phyloP scores from a whole-genome alignment of 2,113 vertebrate genomes.

The Collichthys lucidus region DNA sequence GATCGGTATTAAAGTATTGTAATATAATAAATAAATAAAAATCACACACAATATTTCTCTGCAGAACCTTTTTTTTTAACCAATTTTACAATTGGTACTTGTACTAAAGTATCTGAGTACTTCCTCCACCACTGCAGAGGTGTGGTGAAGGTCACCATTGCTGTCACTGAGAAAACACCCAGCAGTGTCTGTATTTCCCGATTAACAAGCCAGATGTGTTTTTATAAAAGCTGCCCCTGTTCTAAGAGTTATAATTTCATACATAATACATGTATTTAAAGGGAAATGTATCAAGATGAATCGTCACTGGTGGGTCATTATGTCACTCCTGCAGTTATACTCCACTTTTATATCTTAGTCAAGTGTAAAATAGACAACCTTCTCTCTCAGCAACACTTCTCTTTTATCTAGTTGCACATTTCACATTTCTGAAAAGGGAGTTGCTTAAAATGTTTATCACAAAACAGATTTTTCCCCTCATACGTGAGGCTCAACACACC shows the following conservation, averaged over 20 bases:
- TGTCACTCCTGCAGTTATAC: not conserved
- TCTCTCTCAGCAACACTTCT: not conserved
- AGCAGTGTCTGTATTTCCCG: not conserved
- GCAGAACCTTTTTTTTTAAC: no score
- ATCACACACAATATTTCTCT: no score
- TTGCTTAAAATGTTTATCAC: not conserved
- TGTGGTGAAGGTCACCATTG: not conserved
- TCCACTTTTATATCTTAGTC: no score
- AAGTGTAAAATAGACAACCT: not conserved
- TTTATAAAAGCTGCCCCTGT: not conserved
- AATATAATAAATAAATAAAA: no score
- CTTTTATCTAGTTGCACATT: not conserved
- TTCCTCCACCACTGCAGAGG: not conserved
- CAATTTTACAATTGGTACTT: no score
- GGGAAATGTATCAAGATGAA: not conserved
- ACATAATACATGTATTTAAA: no score
- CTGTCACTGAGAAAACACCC: not conserved
- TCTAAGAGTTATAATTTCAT: not conserved
- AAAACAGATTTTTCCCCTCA: not conserved
- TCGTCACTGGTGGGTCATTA: not conserved
- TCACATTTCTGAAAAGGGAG: not conserved
- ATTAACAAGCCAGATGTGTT: constrained; percentile 2
- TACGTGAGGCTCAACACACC: not conserved
- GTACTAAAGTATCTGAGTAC: not conserved
- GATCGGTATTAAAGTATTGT: no score